phyloP scores from a whole-genome alignment of 2,888 invertebrate genomes.

The Drosophila ochracea region DNA sequence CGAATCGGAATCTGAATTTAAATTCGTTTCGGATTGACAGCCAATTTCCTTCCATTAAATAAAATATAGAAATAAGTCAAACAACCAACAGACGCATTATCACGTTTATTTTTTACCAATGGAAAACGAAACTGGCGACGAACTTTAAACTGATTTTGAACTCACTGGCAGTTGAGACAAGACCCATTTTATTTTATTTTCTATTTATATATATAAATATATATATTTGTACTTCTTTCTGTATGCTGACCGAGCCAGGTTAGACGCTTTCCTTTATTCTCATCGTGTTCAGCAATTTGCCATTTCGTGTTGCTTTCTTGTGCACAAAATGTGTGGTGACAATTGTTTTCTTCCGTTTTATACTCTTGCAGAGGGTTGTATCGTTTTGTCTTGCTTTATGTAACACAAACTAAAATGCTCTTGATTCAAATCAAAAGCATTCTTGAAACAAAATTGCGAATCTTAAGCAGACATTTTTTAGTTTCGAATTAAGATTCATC shows the following conservation, averaged over 20 bases:
- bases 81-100: not conserved
- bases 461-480: not conserved
- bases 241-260: slow-evolving; percentile 47
- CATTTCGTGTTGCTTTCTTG: slow-evolving; percentile 60
- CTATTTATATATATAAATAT: not conserved
- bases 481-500: not conserved
- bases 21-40: not conserved
- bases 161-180: slow-evolving; percentile 34
- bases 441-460: not conserved
- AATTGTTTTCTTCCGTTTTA: slow-evolving; percentile 65
- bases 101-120: slow-evolving; percentile 13
- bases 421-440: not conserved
- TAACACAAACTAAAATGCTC: not conserved
- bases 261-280: slow-evolving; percentile 17
- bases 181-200: slow-evolving; percentile 30
- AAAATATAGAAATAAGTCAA: slow-evolving; percentile 5
- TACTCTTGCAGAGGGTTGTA: not conserved
- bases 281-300: slow-evolving; percentile 66
- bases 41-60: not conserved
- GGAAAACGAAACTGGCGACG: slow-evolving; percentile 53
- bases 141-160: slow-evolving; percentile 72
- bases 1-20: not conserved
- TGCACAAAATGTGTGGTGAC: slow-evolving; percentile 72
- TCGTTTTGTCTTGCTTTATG: not conserved
- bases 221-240: slow-evolving; percentile 27